Conservation (phyloP, 64 coral and sea anemone species). For the Dendrophyllia cribrosa region DNA sequence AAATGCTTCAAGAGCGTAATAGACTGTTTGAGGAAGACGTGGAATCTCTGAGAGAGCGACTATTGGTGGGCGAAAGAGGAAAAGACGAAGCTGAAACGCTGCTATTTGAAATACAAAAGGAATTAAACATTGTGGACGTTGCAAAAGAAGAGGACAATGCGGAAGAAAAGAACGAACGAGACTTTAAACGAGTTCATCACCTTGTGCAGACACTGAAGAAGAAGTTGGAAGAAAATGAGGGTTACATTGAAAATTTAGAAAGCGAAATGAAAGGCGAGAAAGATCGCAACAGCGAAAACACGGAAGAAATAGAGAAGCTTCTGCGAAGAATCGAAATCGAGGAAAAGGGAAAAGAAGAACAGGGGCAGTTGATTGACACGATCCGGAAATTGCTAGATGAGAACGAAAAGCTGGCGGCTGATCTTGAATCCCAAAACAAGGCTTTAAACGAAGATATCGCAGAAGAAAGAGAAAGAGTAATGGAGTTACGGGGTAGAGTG, state of each 20-base stretch:
- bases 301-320: slow-evolving; percentile 68
- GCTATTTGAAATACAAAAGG: slow-evolving; percentile 28
- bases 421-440: slow-evolving; percentile 80
- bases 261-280: slow-evolving; percentile 52
- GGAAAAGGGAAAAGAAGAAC: slow-evolving; percentile 72
- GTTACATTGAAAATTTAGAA: slow-evolving; percentile 44
- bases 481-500: slow-evolving; percentile 63
- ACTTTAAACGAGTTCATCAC: not conserved
- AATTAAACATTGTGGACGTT: not conserved
- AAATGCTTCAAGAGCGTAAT: slow-evolving; percentile 34
- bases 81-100: slow-evolving; percentile 35
- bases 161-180: not conserved
- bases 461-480: slow-evolving; percentile 65
- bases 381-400: slow-evolving; percentile 76
- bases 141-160: slow-evolving; percentile 2
- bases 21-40: slow-evolving; percentile 3
- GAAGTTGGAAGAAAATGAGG: slow-evolving; percentile 36
- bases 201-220: slow-evolving; percentile 45
- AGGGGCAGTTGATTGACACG: slow-evolving; percentile 66
- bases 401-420: slow-evolving; percentile 69
- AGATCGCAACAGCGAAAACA: slow-evolving; percentile 45
- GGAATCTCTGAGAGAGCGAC: slow-evolving; percentile 16
- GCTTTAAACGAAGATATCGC: slow-evolving; percentile 61
- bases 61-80: not conserved
- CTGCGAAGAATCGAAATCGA: slow-evolving; percentile 28